Percentiles rank a stretch among this genome's conserved stretches.
These are phyloP conservation scores for Oxyruncus cristatus DNA, from an alignment of 2,113 vertebrate genomes.

Conservation along the genomic window DNA sequence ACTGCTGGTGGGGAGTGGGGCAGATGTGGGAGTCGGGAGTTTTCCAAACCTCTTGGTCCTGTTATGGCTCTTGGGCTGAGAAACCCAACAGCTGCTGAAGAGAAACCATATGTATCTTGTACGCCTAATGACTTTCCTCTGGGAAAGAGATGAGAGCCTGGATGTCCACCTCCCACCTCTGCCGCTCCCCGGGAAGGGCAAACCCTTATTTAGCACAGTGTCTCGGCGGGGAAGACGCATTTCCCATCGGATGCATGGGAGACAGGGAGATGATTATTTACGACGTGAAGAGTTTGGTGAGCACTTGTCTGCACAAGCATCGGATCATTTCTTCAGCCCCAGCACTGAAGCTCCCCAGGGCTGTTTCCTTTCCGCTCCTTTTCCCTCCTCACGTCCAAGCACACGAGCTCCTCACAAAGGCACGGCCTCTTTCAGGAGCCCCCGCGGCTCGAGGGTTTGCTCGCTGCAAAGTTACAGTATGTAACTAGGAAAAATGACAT, in stretches of 20 bases:
- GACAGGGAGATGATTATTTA: not conserved
- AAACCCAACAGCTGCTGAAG: slow-evolving; percentile 14
- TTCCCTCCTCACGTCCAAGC: not conserved
- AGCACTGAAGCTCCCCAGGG: not conserved
- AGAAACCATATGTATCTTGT: not conserved
- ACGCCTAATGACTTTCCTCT: not conserved
- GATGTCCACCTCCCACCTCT: not conserved
- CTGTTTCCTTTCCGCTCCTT: not conserved
- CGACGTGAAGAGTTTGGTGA: not conserved
- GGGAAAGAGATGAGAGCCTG: not conserved
- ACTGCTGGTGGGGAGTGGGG: not conserved
- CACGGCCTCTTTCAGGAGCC: not conserved
- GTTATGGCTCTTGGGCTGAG: slow-evolving; percentile 5
- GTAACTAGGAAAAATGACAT: not conserved
- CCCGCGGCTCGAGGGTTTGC: not conserved
- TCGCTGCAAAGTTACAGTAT: not conserved
- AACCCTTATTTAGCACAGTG: not conserved
- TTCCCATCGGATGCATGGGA: not conserved
- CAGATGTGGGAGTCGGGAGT: not conserved
- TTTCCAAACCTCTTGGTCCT: not conserved
- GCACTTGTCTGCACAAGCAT: not conserved
- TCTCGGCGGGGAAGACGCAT: not conserved
- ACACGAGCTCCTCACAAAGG: not conserved
- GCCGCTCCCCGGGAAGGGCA: not conserved
- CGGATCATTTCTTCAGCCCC: not conserved